Base-by-base conservation (phyloP, 2,888 invertebrate species). In the Herminia tarsipennalis region DNA sequence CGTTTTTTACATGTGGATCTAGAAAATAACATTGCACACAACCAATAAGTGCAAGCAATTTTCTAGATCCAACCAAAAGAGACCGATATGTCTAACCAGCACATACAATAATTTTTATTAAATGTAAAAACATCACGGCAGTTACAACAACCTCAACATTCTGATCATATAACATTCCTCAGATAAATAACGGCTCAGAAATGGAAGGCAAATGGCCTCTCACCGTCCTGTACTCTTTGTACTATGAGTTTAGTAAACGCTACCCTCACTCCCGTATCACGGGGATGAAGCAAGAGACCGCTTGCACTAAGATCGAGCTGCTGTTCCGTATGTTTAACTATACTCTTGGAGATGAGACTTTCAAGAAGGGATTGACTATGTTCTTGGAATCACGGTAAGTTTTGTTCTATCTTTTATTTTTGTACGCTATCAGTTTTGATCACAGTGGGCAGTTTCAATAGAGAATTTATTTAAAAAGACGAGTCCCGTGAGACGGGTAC, bases 251-350 rank as follows among this genome's bases (percentile, higher is more conserved):
- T 72, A 95, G 95, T 69, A 96, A 96, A 71, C 89, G 95, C 1
- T 95, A 95, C 75, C 96, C 96, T 0, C 95, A 96, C 82, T 95
- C 95, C 0, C 93, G 95, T 45, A 95, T 94, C 54, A 95, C 95
- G 0, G 95, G 95, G 22, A 94, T 95, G 85, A 94, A 94, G 70
- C 94, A 94, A 63, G 96, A 96, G 76, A 95, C 95, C 0, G 93
- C 94, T 0, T 94, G 94, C 20, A 94, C 94, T 2, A 96, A 96
- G 86, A 95, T 95, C 1, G 96, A 96, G 73, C 81, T 96, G 21
- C 90, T 98, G 5, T 96, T 98, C 78, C 92, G 98, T 17, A 98
- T 98, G 98, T 93, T 98, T 73, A 95, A 97, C 75, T 95, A 95
- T 64, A 96, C 97, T 0, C 88, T 98, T 4, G 97, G 97, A 2